A percentile compares a stretch with the other conserved stretches of the same genome.
These are phyloP conservation scores for Lasioglossum villosulum DNA, from an alignment of 2,888 invertebrate genomes.

Conservation along the genomic window DNA sequence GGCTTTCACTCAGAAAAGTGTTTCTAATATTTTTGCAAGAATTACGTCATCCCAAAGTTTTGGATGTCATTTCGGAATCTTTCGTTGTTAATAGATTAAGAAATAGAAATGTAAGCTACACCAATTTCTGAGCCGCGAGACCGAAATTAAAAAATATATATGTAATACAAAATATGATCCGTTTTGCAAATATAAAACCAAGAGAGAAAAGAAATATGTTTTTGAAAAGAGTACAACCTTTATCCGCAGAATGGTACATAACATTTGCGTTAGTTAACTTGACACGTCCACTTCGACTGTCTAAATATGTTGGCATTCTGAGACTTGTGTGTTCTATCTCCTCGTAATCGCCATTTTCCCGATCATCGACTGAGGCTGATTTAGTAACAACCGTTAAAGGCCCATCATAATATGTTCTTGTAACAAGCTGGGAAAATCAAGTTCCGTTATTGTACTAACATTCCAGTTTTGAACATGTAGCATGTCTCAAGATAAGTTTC, in stretches of 20 bases:
- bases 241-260: slow-evolving; percentile 81
- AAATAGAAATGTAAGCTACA: not conserved
- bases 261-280: slow-evolving; percentile 80
- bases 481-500: not conserved
- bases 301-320: slow-evolving; percentile 77
- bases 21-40: no score
- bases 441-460: slow-evolving; percentile 23
- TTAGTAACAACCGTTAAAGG: slow-evolving; percentile 76
- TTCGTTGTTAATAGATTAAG: not conserved
- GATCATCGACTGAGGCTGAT: slow-evolving; percentile 73
- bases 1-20: no score
- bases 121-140: no score
- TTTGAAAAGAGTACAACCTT: slow-evolving; percentile 69
- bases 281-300: slow-evolving; percentile 74
- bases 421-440: slow-evolving; percentile 69
- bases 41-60: no score
- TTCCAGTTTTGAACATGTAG: not conserved
- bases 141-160: no score
- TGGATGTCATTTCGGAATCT: no score
- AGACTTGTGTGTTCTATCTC: slow-evolving; percentile 77
- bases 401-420: slow-evolving; percentile 79
- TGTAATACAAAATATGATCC: not conserved
- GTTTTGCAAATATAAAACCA: not conserved
- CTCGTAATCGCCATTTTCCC: slow-evolving; percentile 81
- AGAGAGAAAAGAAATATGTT: not conserved